A percentile compares a stretch with the other conserved stretches of the same genome.
These are phyloP conservation scores for Drosophila fuyamai DNA, from an alignment of 1,140 invertebrate species.

Conservation along the genomic window DNA sequence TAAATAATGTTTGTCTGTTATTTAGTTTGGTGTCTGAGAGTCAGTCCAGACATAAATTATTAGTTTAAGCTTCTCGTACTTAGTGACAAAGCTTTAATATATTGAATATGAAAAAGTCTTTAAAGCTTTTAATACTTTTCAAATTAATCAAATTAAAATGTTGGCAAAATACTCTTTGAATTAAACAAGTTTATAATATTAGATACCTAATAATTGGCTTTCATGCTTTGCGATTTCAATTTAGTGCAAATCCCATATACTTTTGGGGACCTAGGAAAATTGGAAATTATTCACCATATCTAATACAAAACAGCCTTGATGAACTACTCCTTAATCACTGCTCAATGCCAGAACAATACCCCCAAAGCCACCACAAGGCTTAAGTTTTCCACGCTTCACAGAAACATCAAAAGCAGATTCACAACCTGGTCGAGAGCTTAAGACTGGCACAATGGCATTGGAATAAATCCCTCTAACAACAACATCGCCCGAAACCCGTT, in stretches of 20 bases:
- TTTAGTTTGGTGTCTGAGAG: too few relatives aligned
- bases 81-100: background rate
- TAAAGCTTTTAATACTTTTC: background rate
- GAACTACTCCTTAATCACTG: slow-evolving; percentile 19
- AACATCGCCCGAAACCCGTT: slow-evolving; percentile 21
- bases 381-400: slow-evolving; percentile 13
- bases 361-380: slow-evolving; percentile 26
- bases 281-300: slow-evolving; percentile 10
- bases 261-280: background rate
- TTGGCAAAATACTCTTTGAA: background rate
- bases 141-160: background rate
- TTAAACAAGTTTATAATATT: background rate
- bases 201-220: background rate
- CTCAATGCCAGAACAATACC: slow-evolving; percentile 28
- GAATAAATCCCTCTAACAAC: slow-evolving; percentile 31
- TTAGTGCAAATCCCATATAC: background rate
- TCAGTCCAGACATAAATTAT: too few relatives aligned
- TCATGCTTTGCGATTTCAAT: background rate
- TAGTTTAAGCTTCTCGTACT: too few relatives aligned
- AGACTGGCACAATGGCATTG: slow-evolving; percentile 16
- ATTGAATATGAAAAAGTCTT: background rate
- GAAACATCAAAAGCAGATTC: slow-evolving; percentile 46
- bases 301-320: background rate
- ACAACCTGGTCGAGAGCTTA: slow-evolving; percentile 30
- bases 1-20: background rate